A percentile compares a stretch with the other conserved stretches of the same genome.
Conservation (phyloP, 2,113 vertebrate species). For the Cynocephalus volans region DNA sequence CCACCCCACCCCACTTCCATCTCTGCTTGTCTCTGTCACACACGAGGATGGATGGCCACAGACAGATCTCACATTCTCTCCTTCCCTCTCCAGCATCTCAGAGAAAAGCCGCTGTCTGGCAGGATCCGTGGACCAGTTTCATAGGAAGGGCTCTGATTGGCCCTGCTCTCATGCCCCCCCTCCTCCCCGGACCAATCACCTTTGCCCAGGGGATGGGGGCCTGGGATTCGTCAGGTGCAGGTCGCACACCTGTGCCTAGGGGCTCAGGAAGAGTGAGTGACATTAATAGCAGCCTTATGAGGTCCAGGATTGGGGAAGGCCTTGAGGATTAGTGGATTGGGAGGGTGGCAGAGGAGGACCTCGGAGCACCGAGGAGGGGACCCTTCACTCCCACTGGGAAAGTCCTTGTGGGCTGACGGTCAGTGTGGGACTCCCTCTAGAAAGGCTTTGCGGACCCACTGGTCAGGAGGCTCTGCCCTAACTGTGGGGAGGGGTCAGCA, state of each 20-base stretch:
- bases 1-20: fast-evolving
- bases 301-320: no score
- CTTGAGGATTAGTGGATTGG: no score
- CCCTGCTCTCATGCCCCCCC: background rate
- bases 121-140: background rate
- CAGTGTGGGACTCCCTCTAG: background rate
- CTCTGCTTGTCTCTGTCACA: background rate
- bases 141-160: background rate
- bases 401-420: fast-evolving
- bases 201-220: background rate
- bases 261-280: background rate
- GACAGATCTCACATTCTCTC: fast-evolving
- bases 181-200: background rate
- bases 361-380: background rate
- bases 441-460: background rate
- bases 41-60: background rate
- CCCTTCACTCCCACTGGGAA: no score
- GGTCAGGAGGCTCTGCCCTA: background rate
- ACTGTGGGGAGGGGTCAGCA: background rate
- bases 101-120: background rate
- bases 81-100: background rate
- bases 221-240: background rate
- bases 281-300: no score
- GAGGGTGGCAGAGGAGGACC: background rate
- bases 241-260: background rate